Conservation (phyloP, 2,888 invertebrate species). For the Xestobium rufovillosum region DNA sequence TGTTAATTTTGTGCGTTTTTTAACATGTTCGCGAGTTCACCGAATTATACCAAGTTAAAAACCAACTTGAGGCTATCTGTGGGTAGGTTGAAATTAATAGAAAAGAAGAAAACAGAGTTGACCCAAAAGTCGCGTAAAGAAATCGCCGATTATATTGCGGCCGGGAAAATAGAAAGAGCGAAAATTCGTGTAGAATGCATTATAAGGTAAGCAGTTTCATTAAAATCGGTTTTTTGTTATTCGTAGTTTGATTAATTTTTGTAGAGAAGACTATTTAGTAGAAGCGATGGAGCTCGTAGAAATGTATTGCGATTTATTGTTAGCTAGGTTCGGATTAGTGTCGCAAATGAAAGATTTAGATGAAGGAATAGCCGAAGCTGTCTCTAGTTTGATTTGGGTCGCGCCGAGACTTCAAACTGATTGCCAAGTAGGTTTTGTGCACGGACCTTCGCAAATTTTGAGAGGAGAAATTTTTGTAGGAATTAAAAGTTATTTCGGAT, state of each 20-base stretch:
- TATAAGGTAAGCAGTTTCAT: constrained; percentile 54
- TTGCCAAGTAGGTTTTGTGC: constrained; percentile 50
- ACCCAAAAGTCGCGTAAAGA: constrained; percentile 93
- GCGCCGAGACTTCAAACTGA: constrained; percentile 87
- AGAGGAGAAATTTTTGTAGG: constrained; percentile 44
- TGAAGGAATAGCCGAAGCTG: constrained; percentile 91
- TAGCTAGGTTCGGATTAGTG: constrained; percentile 93
- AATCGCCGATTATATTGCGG: constrained; percentile 91
- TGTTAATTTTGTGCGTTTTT: no score
- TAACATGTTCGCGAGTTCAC: constrained; percentile 81
- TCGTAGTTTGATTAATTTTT: constrained; percentile 20
- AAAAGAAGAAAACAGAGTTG: constrained; percentile 96
- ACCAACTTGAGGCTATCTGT: constrained; percentile 90
- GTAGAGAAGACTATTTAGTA: constrained; percentile 95
- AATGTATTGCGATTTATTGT: constrained; percentile 96
- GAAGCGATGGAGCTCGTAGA: constrained; percentile 99
- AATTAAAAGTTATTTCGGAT: constrained; percentile 76
- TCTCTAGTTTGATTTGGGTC: constrained; percentile 95
- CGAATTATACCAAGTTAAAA: constrained; percentile 93
- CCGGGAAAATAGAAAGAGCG: constrained; percentile 81
- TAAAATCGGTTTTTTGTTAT: no score
- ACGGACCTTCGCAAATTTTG: not conserved
- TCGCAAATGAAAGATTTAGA: constrained; percentile 96
- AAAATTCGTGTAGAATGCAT: constrained; percentile 98
- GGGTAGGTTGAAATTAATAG: constrained; percentile 87